Base-by-base conservation (phyloP, 2,888 invertebrate genomes). In the Urechis unicinctus region DNA sequence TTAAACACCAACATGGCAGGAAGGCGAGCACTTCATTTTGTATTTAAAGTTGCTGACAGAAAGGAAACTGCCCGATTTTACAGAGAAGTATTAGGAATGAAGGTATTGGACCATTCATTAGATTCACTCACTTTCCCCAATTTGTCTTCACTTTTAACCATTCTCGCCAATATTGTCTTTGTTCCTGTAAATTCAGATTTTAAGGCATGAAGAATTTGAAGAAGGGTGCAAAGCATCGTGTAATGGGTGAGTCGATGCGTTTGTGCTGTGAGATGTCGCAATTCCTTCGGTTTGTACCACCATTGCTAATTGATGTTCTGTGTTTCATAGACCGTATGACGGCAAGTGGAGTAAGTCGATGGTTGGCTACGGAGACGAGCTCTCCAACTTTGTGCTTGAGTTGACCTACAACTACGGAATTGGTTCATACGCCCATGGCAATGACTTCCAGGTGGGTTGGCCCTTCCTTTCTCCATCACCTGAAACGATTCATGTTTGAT, bases 331-430 rank as follows among this genome's bases (percentile, higher is more conserved):
- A n/a, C 95, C 95, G 0, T 97, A 96, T 72, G 91, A 90, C 68
- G 94, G 93, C 69, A 87, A 91, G 66, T 98, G 98, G 98, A 95
- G 95, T 74, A 98, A 98, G 81, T 96, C 97, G 0, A 98, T 98
- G 97, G 85, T 97, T 47, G 98, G 97, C 1, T 98, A 95, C 79
- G 97, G 97, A 0, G 86, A 90, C 0, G 98, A 98, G 80, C 89
- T 92, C 68, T 83, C 85, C 52, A 90, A 97, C 79, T 98, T 97
- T 81, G 97, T 93, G 1, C 83, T 96, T 25, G 97, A 98, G 75
- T 82, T 98, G 46, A 97, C 97, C 13, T 98, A 97, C 78, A 98
- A 98, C 78, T 98, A 98, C 75, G 92, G 92, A 25, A 85, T 97
- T 25, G 86, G 87, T 61, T 81, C 84, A 50, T 97, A 98, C 73